A percentile compares a stretch with the other conserved stretches of the same genome.
Evolutionary conservation across 2,113 vertebrate genomes (phyloP).

Genomic region (Platycercus adscitus): DNA sequence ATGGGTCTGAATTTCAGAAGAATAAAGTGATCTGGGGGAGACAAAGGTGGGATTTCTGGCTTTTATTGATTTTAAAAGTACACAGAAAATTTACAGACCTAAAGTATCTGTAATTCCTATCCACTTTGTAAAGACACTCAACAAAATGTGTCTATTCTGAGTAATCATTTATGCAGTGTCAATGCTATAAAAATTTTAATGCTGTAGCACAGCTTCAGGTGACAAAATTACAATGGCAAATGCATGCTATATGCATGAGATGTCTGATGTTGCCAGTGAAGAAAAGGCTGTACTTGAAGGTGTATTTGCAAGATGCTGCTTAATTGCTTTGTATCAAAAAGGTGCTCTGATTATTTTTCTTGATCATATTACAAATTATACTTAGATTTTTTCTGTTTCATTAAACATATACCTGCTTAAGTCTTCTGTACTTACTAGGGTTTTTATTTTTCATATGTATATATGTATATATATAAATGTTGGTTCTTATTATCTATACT

Average conservation of each 20-base stretch:
- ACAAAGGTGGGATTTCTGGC: neutral
- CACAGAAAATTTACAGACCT: neutral
- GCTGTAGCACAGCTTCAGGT: neutral
- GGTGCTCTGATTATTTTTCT: neutral
- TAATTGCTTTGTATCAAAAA: neutral
- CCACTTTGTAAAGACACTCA: neutral
- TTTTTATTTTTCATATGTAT: neutral
- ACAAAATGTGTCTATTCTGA: neutral
- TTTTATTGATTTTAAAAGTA: neutral
- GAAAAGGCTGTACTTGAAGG: neutral
- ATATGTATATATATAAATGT: neutral
- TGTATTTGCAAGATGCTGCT: neutral
- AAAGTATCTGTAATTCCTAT: neutral
- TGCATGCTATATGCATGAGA: neutral
- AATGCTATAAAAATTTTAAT: neutral
- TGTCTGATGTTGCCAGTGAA: neutral
- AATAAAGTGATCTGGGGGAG: neutral
- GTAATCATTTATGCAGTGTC: neutral
- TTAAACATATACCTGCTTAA: neutral
- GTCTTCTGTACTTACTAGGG: neutral
- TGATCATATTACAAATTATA: neutral
- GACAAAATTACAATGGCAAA: conserved; percentile 24
- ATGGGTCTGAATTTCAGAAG: neutral
- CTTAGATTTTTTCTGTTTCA: neutral
- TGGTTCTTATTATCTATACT: neutral